Evolutionary conservation across 2,888 invertebrate species (phyloP).

Genomic region (Eupithecia subumbrata): DNA sequence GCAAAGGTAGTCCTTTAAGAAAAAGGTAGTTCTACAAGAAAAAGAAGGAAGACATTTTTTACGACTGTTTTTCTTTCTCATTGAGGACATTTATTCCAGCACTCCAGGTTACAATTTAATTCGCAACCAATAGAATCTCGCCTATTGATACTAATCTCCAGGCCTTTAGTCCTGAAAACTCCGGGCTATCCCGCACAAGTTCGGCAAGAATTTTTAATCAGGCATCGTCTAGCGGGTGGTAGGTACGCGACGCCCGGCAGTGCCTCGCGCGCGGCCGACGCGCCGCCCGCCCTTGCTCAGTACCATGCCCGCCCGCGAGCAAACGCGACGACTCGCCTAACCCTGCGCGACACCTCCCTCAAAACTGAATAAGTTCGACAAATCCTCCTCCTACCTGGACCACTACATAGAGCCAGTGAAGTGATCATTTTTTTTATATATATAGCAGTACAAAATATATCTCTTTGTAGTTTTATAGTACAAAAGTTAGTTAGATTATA

Average conservation of each 20-base stretch:
- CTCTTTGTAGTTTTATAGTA: slow-evolving; percentile 78
- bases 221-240: slow-evolving; percentile 64
- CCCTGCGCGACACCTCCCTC: slow-evolving; percentile 69
- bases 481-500: slow-evolving; percentile 81
- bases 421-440: slow-evolving; percentile 58
- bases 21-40: too few species aligned
- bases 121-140: background rate
- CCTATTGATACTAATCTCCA: background rate
- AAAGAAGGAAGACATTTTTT: too few species aligned
- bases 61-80: background rate
- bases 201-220: slow-evolving; percentile 79
- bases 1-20: too few species aligned
- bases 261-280: slow-evolving; percentile 61
- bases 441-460: slow-evolving; percentile 80
- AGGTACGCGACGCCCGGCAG: slow-evolving; percentile 77
- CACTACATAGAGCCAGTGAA: slow-evolving; percentile 80
- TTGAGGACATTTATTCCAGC: background rate
- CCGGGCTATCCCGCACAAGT: slow-evolving; percentile 68
- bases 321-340: slow-evolving; percentile 54
- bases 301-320: slow-evolving; percentile 54
- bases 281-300: slow-evolving; percentile 48
- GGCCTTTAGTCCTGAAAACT: slow-evolving; percentile 38
- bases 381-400: slow-evolving; percentile 83
- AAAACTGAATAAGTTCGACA: slow-evolving; percentile 84
- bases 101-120: background rate